These are phyloP conservation scores for Polyommatus icarus DNA, from an alignment of 2,888 invertebrate species.

Conservation along the genomic window DNA sequence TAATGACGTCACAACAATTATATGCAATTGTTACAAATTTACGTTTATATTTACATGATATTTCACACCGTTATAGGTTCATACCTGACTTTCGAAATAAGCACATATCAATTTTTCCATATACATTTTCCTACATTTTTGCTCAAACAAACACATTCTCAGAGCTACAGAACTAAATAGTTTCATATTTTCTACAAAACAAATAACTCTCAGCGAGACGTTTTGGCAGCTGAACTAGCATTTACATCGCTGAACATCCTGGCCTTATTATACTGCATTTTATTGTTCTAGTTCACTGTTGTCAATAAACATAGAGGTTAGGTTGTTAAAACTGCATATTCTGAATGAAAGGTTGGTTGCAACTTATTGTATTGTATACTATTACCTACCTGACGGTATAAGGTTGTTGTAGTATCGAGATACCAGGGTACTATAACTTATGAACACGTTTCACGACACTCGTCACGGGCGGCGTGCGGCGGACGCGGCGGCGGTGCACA, in stretches of 20 bases:
- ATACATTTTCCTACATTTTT: no score
- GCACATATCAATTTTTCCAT: no score
- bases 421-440: neutral
- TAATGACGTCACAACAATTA: no score
- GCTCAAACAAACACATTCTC: neutral
- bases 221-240: constrained; percentile 1
- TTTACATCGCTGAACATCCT: neutral
- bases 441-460: constrained; percentile 49
- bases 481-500: constrained; percentile 51
- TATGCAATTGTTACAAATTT: no score
- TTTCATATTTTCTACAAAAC: neutral
- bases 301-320: constrained; percentile 10
- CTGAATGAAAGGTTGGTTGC: neutral
- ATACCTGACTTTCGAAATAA: no score
- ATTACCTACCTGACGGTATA: neutral
- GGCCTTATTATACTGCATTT: constrained; percentile 18
- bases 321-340: neutral
- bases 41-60: no score
- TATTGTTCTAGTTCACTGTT: constrained; percentile 4
- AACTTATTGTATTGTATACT: neutral
- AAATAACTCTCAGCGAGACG: neutral
- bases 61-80: neutral
- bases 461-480: constrained; percentile 63
- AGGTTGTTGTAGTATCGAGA: neutral
- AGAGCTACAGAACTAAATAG: neutral